A percentile compares a stretch with the other conserved stretches of the same genome.
phyloP scores from a whole-genome alignment of 2,888 invertebrate species.

The Aelia acuminata region DNA sequence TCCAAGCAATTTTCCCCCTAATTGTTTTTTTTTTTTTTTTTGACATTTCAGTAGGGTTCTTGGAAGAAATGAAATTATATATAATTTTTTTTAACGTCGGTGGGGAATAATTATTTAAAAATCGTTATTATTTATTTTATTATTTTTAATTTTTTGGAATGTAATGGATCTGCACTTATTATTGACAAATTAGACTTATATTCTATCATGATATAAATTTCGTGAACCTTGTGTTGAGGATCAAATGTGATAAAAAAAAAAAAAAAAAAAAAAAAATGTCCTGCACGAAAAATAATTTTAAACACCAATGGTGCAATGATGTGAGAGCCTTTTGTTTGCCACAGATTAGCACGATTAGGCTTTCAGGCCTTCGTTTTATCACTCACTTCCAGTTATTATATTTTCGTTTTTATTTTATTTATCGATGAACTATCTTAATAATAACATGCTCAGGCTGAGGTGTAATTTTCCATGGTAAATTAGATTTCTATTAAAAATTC shows the following conservation, averaged over 20 bases:
- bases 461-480: background rate
- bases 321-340: background rate
- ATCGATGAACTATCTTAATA: background rate
- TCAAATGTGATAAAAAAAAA: background rate
- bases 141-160: too few relatives aligned
- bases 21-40: too few relatives aligned
- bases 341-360: background rate
- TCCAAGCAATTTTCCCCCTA: too few relatives aligned
- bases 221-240: background rate
- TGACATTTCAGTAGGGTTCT: too few relatives aligned
- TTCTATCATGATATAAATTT: background rate
- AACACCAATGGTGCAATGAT: background rate
- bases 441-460: background rate
- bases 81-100: too few relatives aligned
- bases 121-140: too few relatives aligned
- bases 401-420: background rate
- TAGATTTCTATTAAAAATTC: background rate
- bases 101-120: too few relatives aligned
- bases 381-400: background rate
- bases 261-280: background rate
- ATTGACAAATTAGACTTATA: too few relatives aligned
- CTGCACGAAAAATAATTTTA: background rate
- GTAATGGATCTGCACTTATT: too few relatives aligned
- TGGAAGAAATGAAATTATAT: too few relatives aligned
- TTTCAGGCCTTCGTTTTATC: background rate